These are phyloP conservation scores for Athalia rosae DNA, from an alignment of 2,888 invertebrate genomes.

Conservation along the genomic window DNA sequence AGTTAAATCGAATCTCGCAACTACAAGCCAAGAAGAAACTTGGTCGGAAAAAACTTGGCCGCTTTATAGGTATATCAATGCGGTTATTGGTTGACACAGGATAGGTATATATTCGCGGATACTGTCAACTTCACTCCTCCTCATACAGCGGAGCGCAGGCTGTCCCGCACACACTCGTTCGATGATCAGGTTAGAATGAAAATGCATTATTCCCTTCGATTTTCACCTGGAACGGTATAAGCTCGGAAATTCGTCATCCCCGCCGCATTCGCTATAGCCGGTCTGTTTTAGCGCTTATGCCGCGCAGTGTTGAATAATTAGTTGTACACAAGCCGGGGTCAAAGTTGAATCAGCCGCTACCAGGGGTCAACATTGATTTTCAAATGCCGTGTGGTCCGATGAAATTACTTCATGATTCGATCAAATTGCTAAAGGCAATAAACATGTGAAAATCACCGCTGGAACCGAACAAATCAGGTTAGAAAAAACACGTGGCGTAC, in stretches of 20 bases:
- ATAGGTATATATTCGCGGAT: slow-evolving; percentile 47
- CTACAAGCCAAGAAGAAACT: slow-evolving; percentile 54
- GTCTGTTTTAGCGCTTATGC: too few relatives aligned
- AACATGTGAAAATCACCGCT: not conserved
- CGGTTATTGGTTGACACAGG: slow-evolving; percentile 60
- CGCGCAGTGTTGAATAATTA: too few relatives aligned
- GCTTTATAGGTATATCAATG: slow-evolving; percentile 64
- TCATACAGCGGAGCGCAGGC: not conserved
- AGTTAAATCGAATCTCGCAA: slow-evolving; percentile 71
- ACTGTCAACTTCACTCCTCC: too few relatives aligned
- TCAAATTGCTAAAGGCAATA: not conserved
- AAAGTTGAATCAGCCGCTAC: too few relatives aligned
- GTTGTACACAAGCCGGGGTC: too few relatives aligned
- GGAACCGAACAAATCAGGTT: too few relatives aligned
- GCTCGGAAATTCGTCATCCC: not conserved
- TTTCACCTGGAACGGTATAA: not conserved
- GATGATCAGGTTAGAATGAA: too few relatives aligned
- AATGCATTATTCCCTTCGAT: not conserved
- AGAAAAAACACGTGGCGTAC: too few relatives aligned
- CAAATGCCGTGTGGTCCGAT: too few relatives aligned
- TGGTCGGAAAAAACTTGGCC: slow-evolving; percentile 55
- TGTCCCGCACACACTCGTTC: not conserved
- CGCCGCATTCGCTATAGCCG: too few relatives aligned
- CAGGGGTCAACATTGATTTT: too few relatives aligned
- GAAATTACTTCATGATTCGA: not conserved